These are phyloP conservation scores for Dryobotodes eremita DNA, from an alignment of 2,888 invertebrate species.

Conservation along the genomic window DNA sequence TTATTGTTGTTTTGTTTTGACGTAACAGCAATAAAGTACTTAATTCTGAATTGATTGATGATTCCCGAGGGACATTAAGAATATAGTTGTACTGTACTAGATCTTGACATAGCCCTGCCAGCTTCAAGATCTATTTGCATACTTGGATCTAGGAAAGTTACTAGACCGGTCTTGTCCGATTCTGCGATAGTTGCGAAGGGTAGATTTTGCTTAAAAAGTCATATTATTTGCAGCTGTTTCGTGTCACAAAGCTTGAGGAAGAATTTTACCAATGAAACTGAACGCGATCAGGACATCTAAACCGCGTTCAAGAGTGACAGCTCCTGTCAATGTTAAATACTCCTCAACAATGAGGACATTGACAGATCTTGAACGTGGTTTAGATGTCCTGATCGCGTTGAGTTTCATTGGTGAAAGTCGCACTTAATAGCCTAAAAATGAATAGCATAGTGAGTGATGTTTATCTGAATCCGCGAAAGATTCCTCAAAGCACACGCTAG, in stretches of 20 bases:
- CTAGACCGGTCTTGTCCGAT: conserved; percentile 9
- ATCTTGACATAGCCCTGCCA: conserved; percentile 46
- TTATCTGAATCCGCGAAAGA: neutral
- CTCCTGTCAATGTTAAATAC: neutral
- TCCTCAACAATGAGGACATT: neutral
- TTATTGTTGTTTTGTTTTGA: no score
- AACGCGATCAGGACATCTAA: no score
- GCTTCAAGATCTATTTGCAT: conserved; percentile 50
- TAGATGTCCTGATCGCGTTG: neutral
- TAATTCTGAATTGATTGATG: no score
- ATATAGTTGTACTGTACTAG: conserved; percentile 13
- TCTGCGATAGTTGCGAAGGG: conserved; percentile 11
- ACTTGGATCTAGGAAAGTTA: conserved; percentile 43
- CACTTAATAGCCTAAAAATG: neutral
- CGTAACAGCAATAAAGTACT: no score
- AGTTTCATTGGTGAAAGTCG: neutral
- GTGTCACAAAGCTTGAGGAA: neutral
- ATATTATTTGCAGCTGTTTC: neutral
- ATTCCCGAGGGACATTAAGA: no score
- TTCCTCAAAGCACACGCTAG: neutral
- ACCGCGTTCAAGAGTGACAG: neutral
- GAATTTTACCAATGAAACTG: neutral
- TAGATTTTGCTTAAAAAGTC: neutral
- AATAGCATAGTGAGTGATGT: neutral
- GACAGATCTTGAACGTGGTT: neutral